Evolutionary conservation across 2,797 vertebrate genomes (phyloP), one percentile per base, ranked within the genome.

Genomic region (Dicrostonyx torquatus): DNA sequence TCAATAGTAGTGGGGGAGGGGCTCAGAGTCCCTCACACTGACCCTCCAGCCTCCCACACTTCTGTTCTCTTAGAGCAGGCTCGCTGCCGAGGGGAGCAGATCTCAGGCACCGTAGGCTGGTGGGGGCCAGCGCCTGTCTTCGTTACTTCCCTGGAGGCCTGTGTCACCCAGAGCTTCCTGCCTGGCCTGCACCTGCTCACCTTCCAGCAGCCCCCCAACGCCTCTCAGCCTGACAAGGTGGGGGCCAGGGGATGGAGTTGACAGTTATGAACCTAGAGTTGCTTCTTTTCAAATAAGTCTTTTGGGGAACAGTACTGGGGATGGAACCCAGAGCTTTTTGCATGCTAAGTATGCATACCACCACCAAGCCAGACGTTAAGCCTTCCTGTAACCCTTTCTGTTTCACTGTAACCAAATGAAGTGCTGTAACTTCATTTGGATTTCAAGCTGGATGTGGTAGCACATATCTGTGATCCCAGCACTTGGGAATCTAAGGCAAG

Each of bases 221-320:
- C 99, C 96, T 99, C 99, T 94, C 99, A 99, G 98, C 99, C 99
- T 2, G 99, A 99, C 98, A 99, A 99, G 99, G 99, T 99, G 96
- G 98, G 98, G 85, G 83, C 68, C 55, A 34, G 37, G 55, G 55
- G 55, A 6, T 9, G n/a, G 55, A 50, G 70, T 62, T 10, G 37
- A 34, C 53, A 70, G 55, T 76, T 31, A 18, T 17, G n/a, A 22
- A 85, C 86, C 76, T 60, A 8, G n/a, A 5, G 24, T 13, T 15
- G 22, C 6, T 48, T 43, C 83, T 68, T 68, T 68, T 68, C 15
- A 68, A n/a, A 24, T 73, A n/a, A 22, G 29, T 73, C 29, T 53
- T 60, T 60, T 43, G 10, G 60, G 29, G 29, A 11, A 12, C 43
- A 84, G 37, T 53, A 1, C 86, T 68, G 13, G 80, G 53, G 18